Conservation (phyloP, 2,797 vertebrate species). For the Gallinago solitaria region DNA sequence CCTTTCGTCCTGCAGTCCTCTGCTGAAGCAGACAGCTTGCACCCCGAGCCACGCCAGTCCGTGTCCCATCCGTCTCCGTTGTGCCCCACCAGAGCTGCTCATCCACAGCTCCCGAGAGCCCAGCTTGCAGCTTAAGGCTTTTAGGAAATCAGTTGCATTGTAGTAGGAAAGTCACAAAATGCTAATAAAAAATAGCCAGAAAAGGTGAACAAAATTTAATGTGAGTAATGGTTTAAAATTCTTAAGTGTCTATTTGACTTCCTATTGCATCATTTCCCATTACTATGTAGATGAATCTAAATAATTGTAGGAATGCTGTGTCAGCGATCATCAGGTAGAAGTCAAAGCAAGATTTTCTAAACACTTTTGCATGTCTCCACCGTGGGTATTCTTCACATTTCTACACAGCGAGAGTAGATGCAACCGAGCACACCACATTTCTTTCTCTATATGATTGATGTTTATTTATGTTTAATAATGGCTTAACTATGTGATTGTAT, state of each 20-base stretch:
- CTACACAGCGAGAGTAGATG: not conserved
- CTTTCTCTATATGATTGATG: not conserved
- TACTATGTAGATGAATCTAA: not conserved
- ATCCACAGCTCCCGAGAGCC: not conserved
- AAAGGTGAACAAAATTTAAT: not conserved
- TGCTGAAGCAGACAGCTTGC: not conserved
- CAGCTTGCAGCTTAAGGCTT: not conserved
- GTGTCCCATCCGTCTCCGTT: accelerated
- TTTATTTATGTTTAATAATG: not conserved
- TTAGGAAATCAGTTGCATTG: not conserved
- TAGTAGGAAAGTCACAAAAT: not conserved
- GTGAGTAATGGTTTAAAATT: not conserved
- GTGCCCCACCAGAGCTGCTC: not conserved
- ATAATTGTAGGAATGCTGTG: not conserved
- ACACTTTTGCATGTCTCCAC: not conserved
- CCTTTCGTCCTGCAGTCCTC: not conserved
- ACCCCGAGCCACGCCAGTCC: not conserved
- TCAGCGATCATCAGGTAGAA: not conserved
- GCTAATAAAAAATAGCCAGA: not conserved
- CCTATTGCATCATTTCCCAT: not conserved
- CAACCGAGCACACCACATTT: not conserved
- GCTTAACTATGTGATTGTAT: not conserved
- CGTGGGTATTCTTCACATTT: not conserved
- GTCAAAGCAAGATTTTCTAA: not conserved
- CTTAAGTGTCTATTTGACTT: not conserved